Evolutionary conservation across 2,888 invertebrate species (phyloP).

Genomic region (Agrochola macilenta): DNA sequence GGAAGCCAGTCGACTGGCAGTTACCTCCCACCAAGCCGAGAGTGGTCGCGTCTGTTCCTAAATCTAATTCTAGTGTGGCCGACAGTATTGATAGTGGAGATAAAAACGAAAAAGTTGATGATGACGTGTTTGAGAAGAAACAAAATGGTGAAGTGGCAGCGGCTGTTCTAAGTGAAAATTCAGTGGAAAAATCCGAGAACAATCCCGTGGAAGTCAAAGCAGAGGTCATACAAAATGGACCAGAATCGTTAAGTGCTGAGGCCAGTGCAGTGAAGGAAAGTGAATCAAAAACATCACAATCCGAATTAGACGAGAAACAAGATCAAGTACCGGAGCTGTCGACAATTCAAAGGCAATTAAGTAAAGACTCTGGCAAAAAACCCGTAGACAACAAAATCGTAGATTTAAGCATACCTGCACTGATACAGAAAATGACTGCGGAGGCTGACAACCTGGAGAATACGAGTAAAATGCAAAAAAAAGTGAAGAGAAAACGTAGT

Average conservation of each 20-base stretch:
- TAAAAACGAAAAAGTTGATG: slow-evolving; percentile 77
- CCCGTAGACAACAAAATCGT: slow-evolving; percentile 73
- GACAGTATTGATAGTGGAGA: slow-evolving; percentile 78
- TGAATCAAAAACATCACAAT: slow-evolving; percentile 78
- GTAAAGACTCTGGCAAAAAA: slow-evolving; percentile 78
- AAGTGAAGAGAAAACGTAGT: slow-evolving; percentile 88
- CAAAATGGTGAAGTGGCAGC: slow-evolving; percentile 66
- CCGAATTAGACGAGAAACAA: slow-evolving; percentile 84
- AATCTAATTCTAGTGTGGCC: slow-evolving; percentile 81
- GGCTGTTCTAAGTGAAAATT: slow-evolving; percentile 58
- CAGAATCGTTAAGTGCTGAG: slow-evolving; percentile 67
- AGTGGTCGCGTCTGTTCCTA: slow-evolving; percentile 86
- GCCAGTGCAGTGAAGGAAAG: slow-evolving; percentile 67
- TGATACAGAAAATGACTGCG: slow-evolving; percentile 84
- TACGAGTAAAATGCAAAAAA: slow-evolving; percentile 78
- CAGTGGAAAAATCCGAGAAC: slow-evolving; percentile 56
- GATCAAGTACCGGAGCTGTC: slow-evolving; percentile 84
- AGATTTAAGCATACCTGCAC: slow-evolving; percentile 85
- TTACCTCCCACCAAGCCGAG: slow-evolving; percentile 86
- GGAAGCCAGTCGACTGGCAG: slow-evolving; percentile 86
- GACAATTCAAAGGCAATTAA: slow-evolving; percentile 78
- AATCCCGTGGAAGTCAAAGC: slow-evolving; percentile 67
- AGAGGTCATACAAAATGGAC: slow-evolving; percentile 79
- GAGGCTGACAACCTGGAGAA: slow-evolving; percentile 83
- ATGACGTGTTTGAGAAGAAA: slow-evolving; percentile 83